Conservation (phyloP, 2,888 invertebrate species). For the Polyommatus icarus region DNA sequence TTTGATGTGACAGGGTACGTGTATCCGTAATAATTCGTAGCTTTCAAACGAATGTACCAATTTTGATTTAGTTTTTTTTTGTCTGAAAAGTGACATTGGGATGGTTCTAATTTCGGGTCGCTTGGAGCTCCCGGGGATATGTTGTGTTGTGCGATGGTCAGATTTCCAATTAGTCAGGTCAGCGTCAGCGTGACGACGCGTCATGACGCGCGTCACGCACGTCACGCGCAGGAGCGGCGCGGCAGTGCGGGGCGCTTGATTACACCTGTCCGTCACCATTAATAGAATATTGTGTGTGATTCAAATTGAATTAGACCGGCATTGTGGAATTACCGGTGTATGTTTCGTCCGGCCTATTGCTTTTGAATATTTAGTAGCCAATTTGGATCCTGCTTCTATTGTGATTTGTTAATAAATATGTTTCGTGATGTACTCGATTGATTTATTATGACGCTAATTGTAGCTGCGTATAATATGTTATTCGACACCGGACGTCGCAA, state of each 20-base stretch:
- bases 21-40: too few relatives aligned
- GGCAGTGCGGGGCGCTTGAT: conserved; percentile 61
- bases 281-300: conserved; percentile 78
- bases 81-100: too few relatives aligned
- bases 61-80: too few relatives aligned
- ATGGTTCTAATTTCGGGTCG: too few relatives aligned
- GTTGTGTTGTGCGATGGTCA: background rate
- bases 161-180: background rate
- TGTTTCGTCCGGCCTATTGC: conserved; percentile 67
- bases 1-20: too few relatives aligned
- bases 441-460: background rate
- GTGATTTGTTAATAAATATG: conserved; percentile 48
- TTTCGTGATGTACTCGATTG: conserved; percentile 21
- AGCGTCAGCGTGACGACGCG: conserved; percentile 14
- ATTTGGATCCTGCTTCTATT: conserved; percentile 64
- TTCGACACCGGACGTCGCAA: background rate
- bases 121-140: too few relatives aligned
- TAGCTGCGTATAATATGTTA: background rate
- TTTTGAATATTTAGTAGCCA: conserved; percentile 76
- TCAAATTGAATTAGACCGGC: conserved; percentile 74
- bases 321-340: conserved; percentile 70
- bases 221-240: conserved; percentile 52
- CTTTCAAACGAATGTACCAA: too few relatives aligned
- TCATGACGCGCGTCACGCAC: conserved; percentile 44
- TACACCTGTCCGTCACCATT: conserved; percentile 78